Evolutionary conservation across 2,113 vertebrate species (phyloP).

Genomic region (Canis aureus): DNA sequence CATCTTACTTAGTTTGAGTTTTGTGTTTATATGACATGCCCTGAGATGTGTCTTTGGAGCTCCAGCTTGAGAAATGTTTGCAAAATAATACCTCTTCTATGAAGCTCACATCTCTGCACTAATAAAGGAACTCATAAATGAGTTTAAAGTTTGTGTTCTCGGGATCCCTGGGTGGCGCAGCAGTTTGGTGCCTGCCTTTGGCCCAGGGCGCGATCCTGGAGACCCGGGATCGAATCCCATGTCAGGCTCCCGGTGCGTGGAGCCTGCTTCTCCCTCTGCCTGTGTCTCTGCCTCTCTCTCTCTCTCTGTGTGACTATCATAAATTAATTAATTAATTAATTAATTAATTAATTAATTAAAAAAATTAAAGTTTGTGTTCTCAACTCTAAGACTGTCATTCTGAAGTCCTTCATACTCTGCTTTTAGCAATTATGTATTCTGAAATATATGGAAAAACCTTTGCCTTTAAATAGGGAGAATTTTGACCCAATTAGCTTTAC

Average conservation of each 20-base stretch:
- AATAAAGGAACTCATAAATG: background rate
- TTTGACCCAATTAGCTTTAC: background rate
- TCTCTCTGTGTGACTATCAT: too few species aligned
- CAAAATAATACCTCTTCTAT: background rate
- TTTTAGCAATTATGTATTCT: conserved; percentile 50
- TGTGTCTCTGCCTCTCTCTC: too few species aligned
- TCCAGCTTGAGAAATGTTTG: background rate
- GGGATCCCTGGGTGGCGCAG: too few species aligned
- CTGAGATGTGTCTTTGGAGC: background rate
- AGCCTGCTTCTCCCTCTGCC: too few species aligned
- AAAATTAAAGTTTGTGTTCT: background rate
- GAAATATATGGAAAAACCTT: conserved; percentile 22
- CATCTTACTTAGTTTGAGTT: background rate
- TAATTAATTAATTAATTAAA: too few species aligned
- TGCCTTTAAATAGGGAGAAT: background rate
- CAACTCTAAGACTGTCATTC: conserved; percentile 27
- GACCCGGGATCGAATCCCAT: too few species aligned
- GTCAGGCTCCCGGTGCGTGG: too few species aligned
- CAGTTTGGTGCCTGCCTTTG: too few species aligned
- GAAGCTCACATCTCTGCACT: background rate
- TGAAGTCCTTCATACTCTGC: background rate
- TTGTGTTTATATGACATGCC: background rate
- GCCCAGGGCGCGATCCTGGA: too few species aligned
- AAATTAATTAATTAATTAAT: too few species aligned
- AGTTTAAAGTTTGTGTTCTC: background rate